Percentiles rank a stretch among this genome's conserved stretches.
Conservation (phyloP, 2,113 vertebrate genomes). For the Pteruthius melanotis region DNA sequence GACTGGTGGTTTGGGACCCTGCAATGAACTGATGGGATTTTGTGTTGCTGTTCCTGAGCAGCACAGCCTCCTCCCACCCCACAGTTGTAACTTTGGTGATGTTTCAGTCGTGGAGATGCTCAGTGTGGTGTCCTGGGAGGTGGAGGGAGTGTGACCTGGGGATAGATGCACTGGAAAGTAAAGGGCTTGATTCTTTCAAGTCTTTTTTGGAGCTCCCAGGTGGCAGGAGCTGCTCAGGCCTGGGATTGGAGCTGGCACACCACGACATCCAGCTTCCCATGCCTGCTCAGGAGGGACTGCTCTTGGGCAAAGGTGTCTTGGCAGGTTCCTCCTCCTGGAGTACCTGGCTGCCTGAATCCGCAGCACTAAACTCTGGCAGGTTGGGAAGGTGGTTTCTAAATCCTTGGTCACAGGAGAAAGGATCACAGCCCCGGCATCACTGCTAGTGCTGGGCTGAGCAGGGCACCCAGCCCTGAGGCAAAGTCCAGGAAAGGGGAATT, state of each 20-base stretch:
- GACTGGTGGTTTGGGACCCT: not conserved
- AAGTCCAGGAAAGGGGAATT: not conserved
- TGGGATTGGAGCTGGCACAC: accelerated
- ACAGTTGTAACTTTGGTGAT: not conserved
- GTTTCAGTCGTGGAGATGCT: not conserved
- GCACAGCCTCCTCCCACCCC: not conserved
- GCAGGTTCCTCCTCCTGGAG: not conserved
- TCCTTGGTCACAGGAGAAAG: not conserved
- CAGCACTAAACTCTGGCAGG: not conserved
- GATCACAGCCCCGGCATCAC: not conserved
- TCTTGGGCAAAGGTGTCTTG: not conserved
- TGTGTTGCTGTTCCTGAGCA: not conserved
- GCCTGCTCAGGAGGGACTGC: not conserved
- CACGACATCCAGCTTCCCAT: accelerated
- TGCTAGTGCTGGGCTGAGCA: not conserved
- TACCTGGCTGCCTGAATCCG: not conserved
- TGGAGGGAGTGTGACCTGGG: not conserved
- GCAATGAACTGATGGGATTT: not conserved
- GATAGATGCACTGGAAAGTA: not conserved
- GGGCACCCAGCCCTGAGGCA: not conserved
- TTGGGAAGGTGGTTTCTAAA: not conserved
- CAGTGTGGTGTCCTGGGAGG: not conserved
- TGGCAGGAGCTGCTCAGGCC: not conserved
- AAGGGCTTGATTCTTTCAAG: not conserved
- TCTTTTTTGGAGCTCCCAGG: not conserved